Base-by-base conservation (phyloP, 2,888 invertebrate species). In the Cephus pygmeus region DNA sequence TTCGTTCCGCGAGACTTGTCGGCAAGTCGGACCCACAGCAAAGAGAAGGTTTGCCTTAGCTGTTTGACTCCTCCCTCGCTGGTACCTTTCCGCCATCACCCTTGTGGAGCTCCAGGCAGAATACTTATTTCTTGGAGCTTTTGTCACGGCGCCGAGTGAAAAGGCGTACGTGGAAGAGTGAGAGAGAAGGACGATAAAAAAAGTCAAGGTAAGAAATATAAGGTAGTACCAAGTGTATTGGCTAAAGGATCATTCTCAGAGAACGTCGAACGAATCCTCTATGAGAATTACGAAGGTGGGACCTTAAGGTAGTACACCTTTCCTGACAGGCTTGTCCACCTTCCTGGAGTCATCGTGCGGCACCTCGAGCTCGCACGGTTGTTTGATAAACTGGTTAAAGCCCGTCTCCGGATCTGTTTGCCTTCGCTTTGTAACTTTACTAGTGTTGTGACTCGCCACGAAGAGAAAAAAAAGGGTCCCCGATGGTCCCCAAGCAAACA, bases 381-480 rank as follows among this genome's bases (percentile, higher is more conserved):
- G 86, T 88, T 88, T 88, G 88, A 88, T 87, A 88, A 89, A 89
- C 88, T 86, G 88, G 85, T 87, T 85, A 85, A 87, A 84, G 83
- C 87, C 83, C 84, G 84, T 87, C 87, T 88, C 85, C 84, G 84
- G 85, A 88, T 87, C 86, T 89, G 86, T 88, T 89, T 87, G 87
- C 88, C 85, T 87, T 87, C 84, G 83, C 88, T 87, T 89, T 89
- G 89, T 89, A 88, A 87, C 88, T 88, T 87, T 86, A 87, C 89
- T 85, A 87, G 89, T 89, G 88, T 89, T 89, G 88, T 89, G 88
- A 88, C 87, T 89, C 83, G 84, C 80, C 81, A 80, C 76, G 77
- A 79, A 85, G 84, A 84, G 3, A 3, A 82, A 85, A 77, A 79
- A 77, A 76, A 79, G 84, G 86, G 85, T 85, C 85, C 85, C 85